Conservation (phyloP, 2,113 vertebrate species). For the Hippocampus guttulatus region DNA sequence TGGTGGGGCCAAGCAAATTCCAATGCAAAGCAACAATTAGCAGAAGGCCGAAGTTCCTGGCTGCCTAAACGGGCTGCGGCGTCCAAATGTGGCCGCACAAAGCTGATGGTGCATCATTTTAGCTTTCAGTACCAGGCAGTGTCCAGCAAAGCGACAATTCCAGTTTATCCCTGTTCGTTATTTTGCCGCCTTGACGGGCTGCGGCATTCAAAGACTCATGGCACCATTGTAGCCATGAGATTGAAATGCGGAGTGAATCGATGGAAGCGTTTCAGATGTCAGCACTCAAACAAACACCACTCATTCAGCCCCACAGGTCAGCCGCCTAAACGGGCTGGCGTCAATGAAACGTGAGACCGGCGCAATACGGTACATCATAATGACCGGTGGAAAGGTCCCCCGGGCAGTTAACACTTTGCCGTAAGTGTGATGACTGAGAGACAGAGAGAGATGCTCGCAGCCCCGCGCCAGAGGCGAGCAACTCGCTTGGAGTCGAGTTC, state of each 20-base stretch:
- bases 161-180: neutral
- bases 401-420: neutral
- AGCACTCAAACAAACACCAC: too few relatives aligned
- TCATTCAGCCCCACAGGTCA: neutral
- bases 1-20: too few relatives aligned
- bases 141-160: neutral
- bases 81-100: neutral
- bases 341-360: too few relatives aligned
- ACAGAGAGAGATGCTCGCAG: neutral
- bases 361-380: neutral
- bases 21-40: too few relatives aligned
- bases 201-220: neutral
- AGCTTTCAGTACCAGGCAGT: too few relatives aligned
- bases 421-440: conserved; percentile 5
- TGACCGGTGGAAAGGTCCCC: neutral
- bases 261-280: neutral
- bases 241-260: neutral
- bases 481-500: conserved; percentile 10
- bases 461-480: conserved; percentile 4
- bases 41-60: neutral
- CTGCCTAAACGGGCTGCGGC: neutral
- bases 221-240: neutral
- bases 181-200: neutral
- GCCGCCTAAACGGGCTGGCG: neutral
- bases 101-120: neutral